Conservation (phyloP, 2,113 vertebrate species). For the Hydrolagus affinis region DNA sequence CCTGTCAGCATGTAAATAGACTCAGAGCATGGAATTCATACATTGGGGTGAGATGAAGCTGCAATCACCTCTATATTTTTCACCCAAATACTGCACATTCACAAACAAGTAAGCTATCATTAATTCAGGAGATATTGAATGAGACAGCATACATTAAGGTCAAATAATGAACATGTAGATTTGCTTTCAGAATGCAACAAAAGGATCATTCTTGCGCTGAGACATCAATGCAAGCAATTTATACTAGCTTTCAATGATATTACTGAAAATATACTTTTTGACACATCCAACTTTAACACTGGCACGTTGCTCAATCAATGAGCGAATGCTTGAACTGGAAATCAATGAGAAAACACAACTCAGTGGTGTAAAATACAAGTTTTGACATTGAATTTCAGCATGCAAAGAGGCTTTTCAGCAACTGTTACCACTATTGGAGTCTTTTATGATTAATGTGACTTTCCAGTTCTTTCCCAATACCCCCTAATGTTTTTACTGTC, state of each 20-base stretch:
- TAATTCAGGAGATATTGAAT: constrained; percentile 37
- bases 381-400: too few relatives aligned
- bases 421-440: too few relatives aligned
- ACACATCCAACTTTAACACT: neutral
- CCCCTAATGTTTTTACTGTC: too few relatives aligned
- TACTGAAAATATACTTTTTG: neutral
- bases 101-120: constrained; percentile 42
- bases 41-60: constrained; percentile 46
- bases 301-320: neutral
- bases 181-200: neutral
- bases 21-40: constrained; percentile 29
- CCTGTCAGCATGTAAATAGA: constrained; percentile 31
- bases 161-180: neutral
- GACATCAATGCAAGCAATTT: neutral
- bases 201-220: neutral
- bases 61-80: constrained; percentile 49
- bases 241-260: neutral
- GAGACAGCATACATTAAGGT: neutral
- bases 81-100: constrained; percentile 47
- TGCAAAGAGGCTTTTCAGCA: too few relatives aligned
- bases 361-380: too few relatives aligned
- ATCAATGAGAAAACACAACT: too few relatives aligned
- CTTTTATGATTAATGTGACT: too few relatives aligned
- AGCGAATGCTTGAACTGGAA: too few relatives aligned
- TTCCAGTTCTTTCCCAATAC: too few relatives aligned